Conservation (phyloP, 2,888 invertebrate genomes). For the Trachelus troglodyta region DNA sequence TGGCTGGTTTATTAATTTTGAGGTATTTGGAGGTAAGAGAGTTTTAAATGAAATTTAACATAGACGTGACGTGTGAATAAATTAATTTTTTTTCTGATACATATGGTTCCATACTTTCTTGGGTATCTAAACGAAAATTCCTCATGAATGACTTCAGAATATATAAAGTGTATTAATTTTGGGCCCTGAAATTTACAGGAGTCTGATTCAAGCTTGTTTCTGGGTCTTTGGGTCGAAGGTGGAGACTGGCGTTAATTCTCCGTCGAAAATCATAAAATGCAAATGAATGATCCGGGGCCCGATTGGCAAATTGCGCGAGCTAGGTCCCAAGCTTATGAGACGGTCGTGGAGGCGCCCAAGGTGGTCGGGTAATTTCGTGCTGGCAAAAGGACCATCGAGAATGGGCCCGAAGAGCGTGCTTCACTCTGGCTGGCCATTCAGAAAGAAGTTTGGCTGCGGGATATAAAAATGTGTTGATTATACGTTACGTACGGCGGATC, state of each 20-base stretch:
- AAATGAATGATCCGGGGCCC: constrained; percentile 56
- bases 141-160: not conserved
- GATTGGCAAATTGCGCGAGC: constrained; percentile 64
- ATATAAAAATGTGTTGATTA: constrained; percentile 67
- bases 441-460: constrained; percentile 59
- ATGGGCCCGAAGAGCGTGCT: constrained; percentile 20
- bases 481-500: constrained; percentile 52
- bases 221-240: not conserved
- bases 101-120: not conserved
- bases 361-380: constrained; percentile 65
- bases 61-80: not conserved
- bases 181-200: not conserved
- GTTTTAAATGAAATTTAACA: not conserved
- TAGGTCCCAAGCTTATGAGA: constrained; percentile 37
- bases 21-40: not conserved
- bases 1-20: not conserved
- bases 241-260: constrained; percentile 54
- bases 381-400: constrained; percentile 47
- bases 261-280: constrained; percentile 64
- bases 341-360: constrained; percentile 60
- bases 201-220: not conserved
- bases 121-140: not conserved
- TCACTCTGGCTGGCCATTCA: constrained; percentile 48
- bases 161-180: not conserved
- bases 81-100: not conserved